Percentiles rank a stretch among this genome's conserved stretches.
Conservation (phyloP, 1,140 invertebrate species). For the Diabrotica undecimpunctata region DNA sequence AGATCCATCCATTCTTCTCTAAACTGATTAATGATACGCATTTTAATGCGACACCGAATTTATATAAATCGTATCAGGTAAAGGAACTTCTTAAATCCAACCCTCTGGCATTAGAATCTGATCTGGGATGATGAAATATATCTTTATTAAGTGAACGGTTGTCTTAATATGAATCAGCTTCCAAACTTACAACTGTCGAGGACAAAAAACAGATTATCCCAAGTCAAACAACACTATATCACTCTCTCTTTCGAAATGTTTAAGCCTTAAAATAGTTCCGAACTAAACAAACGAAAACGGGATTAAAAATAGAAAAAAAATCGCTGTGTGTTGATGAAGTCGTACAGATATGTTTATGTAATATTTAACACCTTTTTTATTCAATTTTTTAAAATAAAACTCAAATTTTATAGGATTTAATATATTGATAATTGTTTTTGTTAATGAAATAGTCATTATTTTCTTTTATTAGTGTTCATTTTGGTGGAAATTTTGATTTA, state of each 20-base stretch:
- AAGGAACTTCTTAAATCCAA: not conserved
- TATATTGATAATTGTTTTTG: too few relatives aligned
- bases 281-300: not conserved
- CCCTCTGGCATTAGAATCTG: not conserved
- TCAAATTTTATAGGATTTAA: too few relatives aligned
- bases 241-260: slow-evolving; percentile 14
- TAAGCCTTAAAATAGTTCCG: not conserved
- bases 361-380: too few relatives aligned
- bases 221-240: slow-evolving; percentile 33
- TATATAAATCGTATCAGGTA: not conserved
- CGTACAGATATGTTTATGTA: too few relatives aligned
- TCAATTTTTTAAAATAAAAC: too few relatives aligned
- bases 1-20: too few relatives aligned
- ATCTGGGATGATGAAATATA: slow-evolving; percentile 21
- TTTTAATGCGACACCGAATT: too few relatives aligned
- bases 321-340: too few relatives aligned
- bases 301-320: not conserved
- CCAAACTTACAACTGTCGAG: slow-evolving; percentile 18
- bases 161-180: slow-evolving; percentile 28
- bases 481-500: too few relatives aligned
- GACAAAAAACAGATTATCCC: slow-evolving; percentile 34
- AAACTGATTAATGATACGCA: too few relatives aligned
- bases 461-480: too few relatives aligned
- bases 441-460: too few relatives aligned
- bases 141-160: slow-evolving; percentile 32